Conservation (phyloP, 2,888 invertebrate genomes). For the Teleogryllus oceanicus region DNA sequence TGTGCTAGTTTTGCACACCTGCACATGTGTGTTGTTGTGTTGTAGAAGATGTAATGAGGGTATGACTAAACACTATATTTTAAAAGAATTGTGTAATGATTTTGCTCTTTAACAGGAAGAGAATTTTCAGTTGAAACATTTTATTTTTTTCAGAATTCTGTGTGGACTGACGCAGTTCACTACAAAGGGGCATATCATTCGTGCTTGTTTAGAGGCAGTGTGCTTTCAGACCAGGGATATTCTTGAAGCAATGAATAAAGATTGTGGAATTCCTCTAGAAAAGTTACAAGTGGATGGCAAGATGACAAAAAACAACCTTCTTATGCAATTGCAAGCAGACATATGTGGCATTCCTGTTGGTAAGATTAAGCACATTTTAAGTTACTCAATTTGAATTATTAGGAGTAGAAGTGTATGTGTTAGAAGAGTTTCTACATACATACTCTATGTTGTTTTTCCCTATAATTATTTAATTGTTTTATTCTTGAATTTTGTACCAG, state of each 20-base stretch:
- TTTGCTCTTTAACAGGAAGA: too few relatives aligned
- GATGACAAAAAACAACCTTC: conserved; percentile 81
- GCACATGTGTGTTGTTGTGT: too few relatives aligned
- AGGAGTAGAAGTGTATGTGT: too few relatives aligned
- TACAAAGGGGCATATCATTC: conserved; percentile 85
- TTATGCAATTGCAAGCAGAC: conserved; percentile 97
- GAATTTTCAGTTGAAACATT: neutral
- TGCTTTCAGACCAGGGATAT: conserved; percentile 96
- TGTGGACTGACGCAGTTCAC: conserved; percentile 93
- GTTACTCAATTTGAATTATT: conserved; percentile 73
- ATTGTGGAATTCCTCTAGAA: conserved; percentile 77
- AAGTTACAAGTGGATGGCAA: conserved; percentile 91
- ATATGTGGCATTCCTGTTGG: conserved; percentile 87
- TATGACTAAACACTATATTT: too few relatives aligned
- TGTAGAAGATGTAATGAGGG: too few relatives aligned
- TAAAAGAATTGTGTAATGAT: too few relatives aligned
- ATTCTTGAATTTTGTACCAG: too few relatives aligned
- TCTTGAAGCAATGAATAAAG: conserved; percentile 89
- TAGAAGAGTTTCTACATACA: too few relatives aligned
- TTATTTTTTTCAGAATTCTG: conserved; percentile 64
- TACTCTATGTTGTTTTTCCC: too few relatives aligned
- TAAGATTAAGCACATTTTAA: conserved; percentile 64
- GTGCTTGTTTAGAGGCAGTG: conserved; percentile 92
- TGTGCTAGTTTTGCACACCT: too few relatives aligned
- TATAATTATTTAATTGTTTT: too few relatives aligned